Percentiles rank a stretch among this genome's conserved stretches.
Conservation (phyloP, 1,140 invertebrate genomes). For the Psix sp. region DNA sequence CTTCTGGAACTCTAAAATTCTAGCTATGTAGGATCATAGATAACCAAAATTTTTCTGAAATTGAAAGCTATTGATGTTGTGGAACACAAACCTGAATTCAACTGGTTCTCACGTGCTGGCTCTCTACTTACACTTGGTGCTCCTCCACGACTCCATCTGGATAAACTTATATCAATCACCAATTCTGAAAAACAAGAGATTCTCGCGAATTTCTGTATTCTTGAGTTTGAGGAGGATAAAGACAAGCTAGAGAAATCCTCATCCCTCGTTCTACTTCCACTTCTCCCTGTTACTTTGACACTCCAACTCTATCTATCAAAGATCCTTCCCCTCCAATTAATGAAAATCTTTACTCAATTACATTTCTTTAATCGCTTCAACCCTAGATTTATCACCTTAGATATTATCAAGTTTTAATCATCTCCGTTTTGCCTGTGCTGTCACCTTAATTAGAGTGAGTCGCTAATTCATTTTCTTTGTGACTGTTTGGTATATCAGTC, state of each 20-base stretch:
- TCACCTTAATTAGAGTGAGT: not conserved
- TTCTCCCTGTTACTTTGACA: too few species aligned
- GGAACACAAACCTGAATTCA: not conserved
- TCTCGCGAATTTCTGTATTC: not conserved
- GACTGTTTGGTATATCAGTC: not conserved
- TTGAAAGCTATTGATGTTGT: not conserved
- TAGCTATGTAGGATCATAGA: not conserved
- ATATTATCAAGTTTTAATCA: not conserved
- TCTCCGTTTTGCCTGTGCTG: not conserved
- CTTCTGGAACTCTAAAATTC: not conserved
- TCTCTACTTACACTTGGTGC: not conserved
- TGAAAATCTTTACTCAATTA: not conserved
- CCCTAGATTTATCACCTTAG: not conserved
- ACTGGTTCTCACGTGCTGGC: not conserved
- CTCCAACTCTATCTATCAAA: too few species aligned
- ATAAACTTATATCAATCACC: not conserved
- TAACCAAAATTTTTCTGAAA: not conserved
- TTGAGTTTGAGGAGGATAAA: too few species aligned
- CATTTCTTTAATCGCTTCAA: not conserved
- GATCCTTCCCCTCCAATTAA: too few species aligned
- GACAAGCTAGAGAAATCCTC: too few species aligned
- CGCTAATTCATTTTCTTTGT: not conserved
- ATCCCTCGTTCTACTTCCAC: too few species aligned
- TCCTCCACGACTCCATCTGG: not conserved
- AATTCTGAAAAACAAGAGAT: not conserved